Conservation (phyloP, 2,113 vertebrate genomes). For the Lipophrys pholis region DNA sequence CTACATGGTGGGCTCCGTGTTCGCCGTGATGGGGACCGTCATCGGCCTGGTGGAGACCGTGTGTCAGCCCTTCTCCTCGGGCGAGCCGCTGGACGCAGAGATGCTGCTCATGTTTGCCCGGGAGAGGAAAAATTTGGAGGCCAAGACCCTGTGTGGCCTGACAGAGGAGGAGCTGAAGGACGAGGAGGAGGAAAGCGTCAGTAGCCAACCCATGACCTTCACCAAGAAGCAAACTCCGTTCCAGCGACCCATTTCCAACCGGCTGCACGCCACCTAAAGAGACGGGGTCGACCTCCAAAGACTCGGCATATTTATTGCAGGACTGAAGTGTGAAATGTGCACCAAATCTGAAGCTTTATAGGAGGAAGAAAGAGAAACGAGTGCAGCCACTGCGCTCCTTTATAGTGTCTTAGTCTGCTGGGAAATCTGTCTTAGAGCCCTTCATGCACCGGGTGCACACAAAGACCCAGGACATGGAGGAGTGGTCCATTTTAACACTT, state of each 20-base stretch:
- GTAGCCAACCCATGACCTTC: neutral
- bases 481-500: neutral
- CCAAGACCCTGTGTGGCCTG: conserved; percentile 5
- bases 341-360: conserved; percentile 15
- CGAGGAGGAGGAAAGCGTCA: neutral
- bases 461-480: neutral
- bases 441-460: neutral
- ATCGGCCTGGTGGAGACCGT: conserved; percentile 86
- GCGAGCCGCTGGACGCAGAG: conserved; percentile 66
- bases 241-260: conserved; percentile 73
- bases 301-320: conserved; percentile 32
- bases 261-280: conserved; percentile 85
- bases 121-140: conserved; percentile 9
- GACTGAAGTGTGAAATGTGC: conserved; percentile 4
- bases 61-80: conserved; percentile 84
- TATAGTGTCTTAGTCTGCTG: neutral
- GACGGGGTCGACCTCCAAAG: neutral
- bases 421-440: neutral
- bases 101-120: conserved; percentile 36
- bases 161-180: neutral
- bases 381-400: neutral
- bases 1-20: conserved; percentile 87
- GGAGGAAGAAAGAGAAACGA: neutral
- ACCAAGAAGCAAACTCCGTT: conserved; percentile 5
- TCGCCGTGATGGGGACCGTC: conserved; percentile 86